Base-by-base conservation (phyloP, 2,888 invertebrate genomes). In the Pristionchus exspectatus region DNA sequence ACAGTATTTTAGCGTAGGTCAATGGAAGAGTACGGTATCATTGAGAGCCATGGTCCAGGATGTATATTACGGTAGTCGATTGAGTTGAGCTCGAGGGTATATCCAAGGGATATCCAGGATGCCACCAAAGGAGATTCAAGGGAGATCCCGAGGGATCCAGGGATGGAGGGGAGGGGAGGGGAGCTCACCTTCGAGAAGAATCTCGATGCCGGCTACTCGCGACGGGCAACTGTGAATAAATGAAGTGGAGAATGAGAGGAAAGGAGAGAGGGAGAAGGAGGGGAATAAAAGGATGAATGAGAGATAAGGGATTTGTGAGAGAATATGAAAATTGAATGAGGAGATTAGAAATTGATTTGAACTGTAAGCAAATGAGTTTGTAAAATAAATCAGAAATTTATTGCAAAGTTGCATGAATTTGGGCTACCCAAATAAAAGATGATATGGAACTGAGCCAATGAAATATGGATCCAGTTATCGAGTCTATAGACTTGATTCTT, bases 171-270 rank as follows among this genome's bases (percentile, higher is more conserved):
- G 44, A 10, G 27, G n/a, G 18, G 18, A n/a, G 77, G 77, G 77
- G 44, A 9, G 1, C 77, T 38, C 24, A 44, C 77, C 77, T 77
- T 77, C 44, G 77, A 74, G 44, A 74, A 74, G 74, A 74, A 74
- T 21, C 33, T 38, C 38, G 77, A 77, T 18, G 38, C 44, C 44
- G 44, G 77, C 77, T 44, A 24, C 77, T 44, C 44, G 44, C 44
- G 77, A 30, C 44, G 24, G 77, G 77, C 24, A 44, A 24, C 18
- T 10, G 38, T 38, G 77, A 77, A 77, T 77, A 77, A 77, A 77
- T 77, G 77, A 77, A 77, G 77, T 77, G 77, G 77, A 77, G 77
- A 77, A 77, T 2, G 38, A 44, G 77, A 77, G 77, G 16, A 77
- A 33, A 30, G 12, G 44, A 30, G 10, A n/a, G 12, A 21, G 12